These are phyloP conservation scores for Laticauda colubrina DNA, from an alignment of 2,113 vertebrate genomes.

Conservation along the genomic window DNA sequence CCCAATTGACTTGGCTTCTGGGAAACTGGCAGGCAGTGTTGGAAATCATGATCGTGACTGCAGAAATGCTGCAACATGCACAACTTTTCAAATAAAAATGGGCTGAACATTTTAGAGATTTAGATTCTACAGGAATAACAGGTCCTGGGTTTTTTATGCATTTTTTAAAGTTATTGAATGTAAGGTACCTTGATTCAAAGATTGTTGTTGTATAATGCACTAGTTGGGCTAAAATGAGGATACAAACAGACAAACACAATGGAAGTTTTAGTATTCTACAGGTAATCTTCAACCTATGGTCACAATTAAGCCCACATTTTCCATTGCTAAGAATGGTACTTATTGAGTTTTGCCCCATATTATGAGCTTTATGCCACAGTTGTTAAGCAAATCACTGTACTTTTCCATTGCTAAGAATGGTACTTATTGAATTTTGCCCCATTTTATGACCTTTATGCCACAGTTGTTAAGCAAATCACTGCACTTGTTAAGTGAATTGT, in stretches of 20 bases:
- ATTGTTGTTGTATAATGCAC: background rate
- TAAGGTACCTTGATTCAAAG: background rate
- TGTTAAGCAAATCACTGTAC: too few relatives aligned
- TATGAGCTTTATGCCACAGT: background rate
- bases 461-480: background rate
- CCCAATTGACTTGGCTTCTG: background rate
- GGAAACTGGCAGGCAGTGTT: background rate
- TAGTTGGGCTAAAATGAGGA: background rate
- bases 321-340: background rate
- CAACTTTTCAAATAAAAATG: background rate
- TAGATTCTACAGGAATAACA: background rate
- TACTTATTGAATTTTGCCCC: background rate
- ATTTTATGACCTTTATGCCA: background rate
- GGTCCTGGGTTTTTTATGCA: background rate
- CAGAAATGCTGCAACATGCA: background rate
- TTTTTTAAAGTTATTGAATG: background rate
- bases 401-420: background rate
- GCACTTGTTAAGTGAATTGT: background rate
- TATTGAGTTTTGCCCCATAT: background rate
- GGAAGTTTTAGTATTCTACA: background rate
- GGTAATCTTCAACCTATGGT: background rate
- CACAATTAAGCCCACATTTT: background rate
- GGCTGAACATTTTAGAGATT: background rate
- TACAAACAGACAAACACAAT: background rate
- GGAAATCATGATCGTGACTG: background rate